Evolutionary conservation across 2,797 vertebrate species (phyloP).

Genomic region (Propithecus perrieri): DNA sequence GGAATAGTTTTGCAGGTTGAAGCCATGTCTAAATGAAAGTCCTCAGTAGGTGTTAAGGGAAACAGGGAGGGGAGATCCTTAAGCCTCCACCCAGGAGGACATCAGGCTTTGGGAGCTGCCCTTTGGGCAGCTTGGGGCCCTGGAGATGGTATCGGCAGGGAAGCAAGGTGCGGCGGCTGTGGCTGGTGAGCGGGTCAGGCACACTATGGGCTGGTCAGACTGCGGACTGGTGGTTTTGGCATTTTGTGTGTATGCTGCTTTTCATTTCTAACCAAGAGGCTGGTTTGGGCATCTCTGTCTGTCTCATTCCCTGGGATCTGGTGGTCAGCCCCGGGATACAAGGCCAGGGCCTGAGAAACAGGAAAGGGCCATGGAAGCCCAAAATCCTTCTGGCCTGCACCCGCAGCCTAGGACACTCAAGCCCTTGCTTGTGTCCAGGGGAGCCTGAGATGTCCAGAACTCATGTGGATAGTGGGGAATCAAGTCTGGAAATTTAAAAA

Average conservation of each 20-base stretch:
- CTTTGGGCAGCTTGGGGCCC: not conserved
- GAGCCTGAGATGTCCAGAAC: not conserved
- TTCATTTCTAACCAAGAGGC: slow-evolving; percentile 74
- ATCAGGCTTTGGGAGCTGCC: not conserved
- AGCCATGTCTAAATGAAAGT: slow-evolving; percentile 80
- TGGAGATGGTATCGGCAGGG: not conserved
- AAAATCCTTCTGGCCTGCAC: not conserved
- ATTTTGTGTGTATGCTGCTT: slow-evolving; percentile 62
- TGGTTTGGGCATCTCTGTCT: slow-evolving; percentile 60
- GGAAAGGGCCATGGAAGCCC: not conserved
- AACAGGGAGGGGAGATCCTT: not conserved
- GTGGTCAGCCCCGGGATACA: not conserved
- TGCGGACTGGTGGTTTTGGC: not conserved
- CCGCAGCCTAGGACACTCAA: not conserved
- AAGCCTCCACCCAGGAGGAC: slow-evolving; percentile 33
- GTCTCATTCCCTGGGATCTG: slow-evolving; percentile 64
- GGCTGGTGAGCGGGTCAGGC: not conserved
- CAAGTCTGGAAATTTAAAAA: slow-evolving; percentile 62
- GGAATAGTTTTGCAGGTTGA: slow-evolving; percentile 77
- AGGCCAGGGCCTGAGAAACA: not conserved
- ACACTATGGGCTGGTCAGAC: not conserved
- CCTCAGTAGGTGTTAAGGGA: slow-evolving; percentile 77
- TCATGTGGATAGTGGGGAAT: slow-evolving; percentile 43
- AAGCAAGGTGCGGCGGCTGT: not conserved
- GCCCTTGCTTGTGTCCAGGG: not conserved